These are phyloP conservation scores for Pomatorhinus ruficollis DNA, from an alignment of 2,113 vertebrate species.

Conservation along the genomic window DNA sequence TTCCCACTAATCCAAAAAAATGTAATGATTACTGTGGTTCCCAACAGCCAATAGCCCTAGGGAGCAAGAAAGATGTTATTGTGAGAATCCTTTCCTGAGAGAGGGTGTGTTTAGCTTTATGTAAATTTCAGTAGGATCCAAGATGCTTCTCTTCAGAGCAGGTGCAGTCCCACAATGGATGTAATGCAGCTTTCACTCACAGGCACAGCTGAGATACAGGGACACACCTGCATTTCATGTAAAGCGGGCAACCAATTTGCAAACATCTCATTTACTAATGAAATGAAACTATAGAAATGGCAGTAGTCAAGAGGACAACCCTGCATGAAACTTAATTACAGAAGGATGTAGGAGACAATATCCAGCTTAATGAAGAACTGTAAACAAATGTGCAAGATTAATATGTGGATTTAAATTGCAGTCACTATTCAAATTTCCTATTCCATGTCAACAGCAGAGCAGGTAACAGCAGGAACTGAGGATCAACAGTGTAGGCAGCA, in stretches of 20 bases:
- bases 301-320: not conserved
- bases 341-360: not conserved
- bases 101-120: not conserved
- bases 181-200: not conserved
- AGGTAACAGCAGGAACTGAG: not conserved
- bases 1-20: not conserved
- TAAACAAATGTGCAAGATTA: not conserved
- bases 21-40: not conserved
- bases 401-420: not conserved
- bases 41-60: not conserved
- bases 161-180: not conserved
- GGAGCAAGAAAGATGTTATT: not conserved
- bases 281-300: not conserved
- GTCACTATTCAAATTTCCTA: not conserved
- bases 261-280: not conserved
- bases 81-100: not conserved
- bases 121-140: not conserved
- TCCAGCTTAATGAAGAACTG: not conserved
- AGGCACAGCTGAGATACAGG: not conserved
- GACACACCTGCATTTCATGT: not conserved
- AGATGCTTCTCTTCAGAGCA: not conserved
- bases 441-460: not conserved
- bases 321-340: not conserved
- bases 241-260: not conserved
- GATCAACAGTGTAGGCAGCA: not conserved